Evolutionary conservation across 2,888 invertebrate genomes (phyloP).

Genomic region (Euplexia lucipara): DNA sequence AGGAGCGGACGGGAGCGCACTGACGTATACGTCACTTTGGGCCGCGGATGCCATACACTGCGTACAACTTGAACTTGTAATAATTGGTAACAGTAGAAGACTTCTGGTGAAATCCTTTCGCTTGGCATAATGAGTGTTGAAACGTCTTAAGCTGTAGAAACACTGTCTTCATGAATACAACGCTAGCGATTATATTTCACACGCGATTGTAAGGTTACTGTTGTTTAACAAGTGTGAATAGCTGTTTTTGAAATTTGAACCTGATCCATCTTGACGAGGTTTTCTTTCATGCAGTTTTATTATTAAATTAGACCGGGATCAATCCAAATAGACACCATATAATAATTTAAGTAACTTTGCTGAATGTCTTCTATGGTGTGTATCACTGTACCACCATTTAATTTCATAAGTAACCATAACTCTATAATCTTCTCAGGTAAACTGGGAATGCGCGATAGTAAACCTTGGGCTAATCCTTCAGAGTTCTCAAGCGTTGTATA

Average conservation of each 20-base stretch:
- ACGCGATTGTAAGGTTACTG: constrained; percentile 4
- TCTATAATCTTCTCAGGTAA: constrained; percentile 34
- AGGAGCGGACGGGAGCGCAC: constrained; percentile 78
- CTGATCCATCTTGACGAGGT: constrained; percentile 3
- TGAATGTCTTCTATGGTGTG: neutral
- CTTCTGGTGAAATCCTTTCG: constrained; percentile 32
- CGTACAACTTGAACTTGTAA: constrained; percentile 65
- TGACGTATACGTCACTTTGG: constrained; percentile 77
- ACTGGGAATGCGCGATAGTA: constrained; percentile 34
- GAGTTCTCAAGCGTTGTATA: constrained; percentile 17
- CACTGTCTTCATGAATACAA: neutral
- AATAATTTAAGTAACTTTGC: neutral
- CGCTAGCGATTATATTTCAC: neutral
- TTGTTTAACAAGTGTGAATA: neutral
- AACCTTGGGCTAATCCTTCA: constrained; percentile 36
- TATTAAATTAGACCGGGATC: neutral
- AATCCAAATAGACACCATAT: neutral
- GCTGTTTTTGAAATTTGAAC: constrained; percentile 6
- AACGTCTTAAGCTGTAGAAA: constrained; percentile 17
- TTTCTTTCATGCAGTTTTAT: neutral
- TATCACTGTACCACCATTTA: neutral
- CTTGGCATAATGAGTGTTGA: constrained; percentile 35
- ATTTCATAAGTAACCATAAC: constrained; percentile 2
- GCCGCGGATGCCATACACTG: constrained; percentile 74
- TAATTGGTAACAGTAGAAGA: constrained; percentile 53